A percentile compares a stretch with the other conserved stretches of the same genome.
Conservation (phyloP, 2,888 invertebrate species). For the Napeogenes sylphis region DNA sequence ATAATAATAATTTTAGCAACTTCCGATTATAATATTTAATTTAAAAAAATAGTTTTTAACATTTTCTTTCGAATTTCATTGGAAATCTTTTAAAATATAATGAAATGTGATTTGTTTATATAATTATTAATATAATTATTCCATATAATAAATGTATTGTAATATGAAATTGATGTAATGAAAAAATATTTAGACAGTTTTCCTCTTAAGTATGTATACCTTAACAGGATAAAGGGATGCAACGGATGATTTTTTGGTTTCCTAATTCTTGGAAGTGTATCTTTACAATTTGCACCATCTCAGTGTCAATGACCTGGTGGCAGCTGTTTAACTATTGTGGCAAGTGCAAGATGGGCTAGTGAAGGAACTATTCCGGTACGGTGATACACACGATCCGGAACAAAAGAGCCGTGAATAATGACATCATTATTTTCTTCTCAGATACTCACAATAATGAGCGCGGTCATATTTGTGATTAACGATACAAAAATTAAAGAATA, state of each 20-base stretch:
- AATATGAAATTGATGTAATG: neutral
- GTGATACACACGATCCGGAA: constrained; percentile 62
- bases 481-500: constrained; percentile 14
- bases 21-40: neutral
- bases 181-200: neutral
- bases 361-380: constrained; percentile 63
- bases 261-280: constrained; percentile 54
- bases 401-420: constrained; percentile 72
- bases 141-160: too few relatives aligned
- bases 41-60: too few relatives aligned
- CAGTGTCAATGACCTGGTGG: constrained; percentile 67
- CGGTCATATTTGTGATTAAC: constrained; percentile 11
- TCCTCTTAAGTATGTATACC: neutral
- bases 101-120: too few relatives aligned
- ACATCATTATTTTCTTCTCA: constrained; percentile 63
- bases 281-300: constrained; percentile 70
- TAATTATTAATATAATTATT: too few relatives aligned
- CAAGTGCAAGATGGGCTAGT: constrained; percentile 62
- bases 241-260: constrained; percentile 62
- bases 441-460: constrained; percentile 46
- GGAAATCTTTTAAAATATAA: too few relatives aligned
- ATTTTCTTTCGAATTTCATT: too few relatives aligned
- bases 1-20: neutral
- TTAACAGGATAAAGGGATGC: constrained; percentile 47
- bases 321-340: constrained; percentile 73